A percentile compares a stretch with the other conserved stretches of the same genome.
phyloP scores from a whole-genome alignment of 2,113 vertebrate genomes.

The Pelvicachromis taeniatus region DNA sequence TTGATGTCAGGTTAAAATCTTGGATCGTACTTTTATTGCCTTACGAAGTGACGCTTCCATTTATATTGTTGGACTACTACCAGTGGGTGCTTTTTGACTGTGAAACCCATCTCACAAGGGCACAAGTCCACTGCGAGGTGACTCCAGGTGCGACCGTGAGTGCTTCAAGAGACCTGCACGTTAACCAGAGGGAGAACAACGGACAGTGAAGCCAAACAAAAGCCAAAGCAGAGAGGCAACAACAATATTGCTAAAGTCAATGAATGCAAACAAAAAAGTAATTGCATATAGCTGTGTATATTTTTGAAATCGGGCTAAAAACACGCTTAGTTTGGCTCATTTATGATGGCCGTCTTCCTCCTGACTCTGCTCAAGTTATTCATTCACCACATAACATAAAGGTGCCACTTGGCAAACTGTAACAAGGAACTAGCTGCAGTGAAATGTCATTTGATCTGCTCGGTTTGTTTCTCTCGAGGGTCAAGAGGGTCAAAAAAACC shows the following conservation, averaged over 20 bases:
- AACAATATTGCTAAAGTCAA: not conserved
- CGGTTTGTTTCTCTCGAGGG: not conserved
- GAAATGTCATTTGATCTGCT: not conserved
- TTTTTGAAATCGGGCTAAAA: not conserved
- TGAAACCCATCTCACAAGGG: not conserved
- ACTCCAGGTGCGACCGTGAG: not conserved
- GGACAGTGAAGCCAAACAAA: not conserved
- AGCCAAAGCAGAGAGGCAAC: not conserved
- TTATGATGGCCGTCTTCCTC: not conserved
- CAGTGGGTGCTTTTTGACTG: not conserved
- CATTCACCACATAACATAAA: not conserved
- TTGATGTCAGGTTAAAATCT: not conserved
- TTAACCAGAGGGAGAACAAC: not conserved
- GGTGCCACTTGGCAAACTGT: not conserved
- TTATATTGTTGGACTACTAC: no score
- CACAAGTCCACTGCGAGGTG: not conserved
- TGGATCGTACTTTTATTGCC: not conserved
- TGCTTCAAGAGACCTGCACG: not conserved
- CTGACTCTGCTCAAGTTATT: not conserved
- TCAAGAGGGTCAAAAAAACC: not conserved
- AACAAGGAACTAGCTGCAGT: not conserved
- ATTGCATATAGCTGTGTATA: not conserved
- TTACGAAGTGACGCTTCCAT: not conserved
- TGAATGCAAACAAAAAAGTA: not conserved
- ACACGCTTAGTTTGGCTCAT: not conserved